Evolutionary conservation across 2,888 invertebrate species (phyloP).

Genomic region (Drosophila neutralis): DNA sequence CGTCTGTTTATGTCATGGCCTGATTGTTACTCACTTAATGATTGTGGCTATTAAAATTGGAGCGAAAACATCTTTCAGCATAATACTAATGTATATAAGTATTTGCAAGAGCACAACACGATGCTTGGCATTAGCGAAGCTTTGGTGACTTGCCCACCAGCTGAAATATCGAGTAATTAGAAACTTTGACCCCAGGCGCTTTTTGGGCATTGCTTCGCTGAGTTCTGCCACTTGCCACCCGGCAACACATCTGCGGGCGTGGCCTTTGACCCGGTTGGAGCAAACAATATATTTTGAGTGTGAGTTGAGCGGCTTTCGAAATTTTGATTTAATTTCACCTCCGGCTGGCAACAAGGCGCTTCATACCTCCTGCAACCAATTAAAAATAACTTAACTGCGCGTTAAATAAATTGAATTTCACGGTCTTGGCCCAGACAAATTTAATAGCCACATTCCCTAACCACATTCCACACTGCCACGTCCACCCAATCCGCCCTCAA

Average conservation of each 20-base stretch:
- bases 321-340: slow-evolving; percentile 72
- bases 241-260: slow-evolving; percentile 22
- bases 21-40: slow-evolving; percentile 22
- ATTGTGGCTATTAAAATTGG: slow-evolving; percentile 51
- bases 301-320: slow-evolving; percentile 37
- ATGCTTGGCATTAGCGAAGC: slow-evolving; percentile 3
- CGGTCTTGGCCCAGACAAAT: slow-evolving; percentile 49
- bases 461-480: not conserved
- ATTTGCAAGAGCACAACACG: not conserved
- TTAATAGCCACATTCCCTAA: slow-evolving; percentile 44
- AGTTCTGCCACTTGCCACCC: not conserved
- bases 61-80: slow-evolving; percentile 42
- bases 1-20: slow-evolving; percentile 6
- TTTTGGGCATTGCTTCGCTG: slow-evolving; percentile 17
- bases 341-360: slow-evolving; percentile 32
- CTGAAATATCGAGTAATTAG: slow-evolving; percentile 60
- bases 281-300: slow-evolving; percentile 15
- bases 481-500: not conserved
- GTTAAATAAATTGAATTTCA: slow-evolving; percentile 66
- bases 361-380: slow-evolving; percentile 55
- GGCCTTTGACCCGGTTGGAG: slow-evolving; percentile 42
- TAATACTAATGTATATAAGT: slow-evolving; percentile 4
- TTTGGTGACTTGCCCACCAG: slow-evolving; percentile 29
- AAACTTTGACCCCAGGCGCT: slow-evolving; percentile 39
- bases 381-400: slow-evolving; percentile 68